phyloP scores from a whole-genome alignment of 2,113 vertebrate species.

The Pagrus major region DNA sequence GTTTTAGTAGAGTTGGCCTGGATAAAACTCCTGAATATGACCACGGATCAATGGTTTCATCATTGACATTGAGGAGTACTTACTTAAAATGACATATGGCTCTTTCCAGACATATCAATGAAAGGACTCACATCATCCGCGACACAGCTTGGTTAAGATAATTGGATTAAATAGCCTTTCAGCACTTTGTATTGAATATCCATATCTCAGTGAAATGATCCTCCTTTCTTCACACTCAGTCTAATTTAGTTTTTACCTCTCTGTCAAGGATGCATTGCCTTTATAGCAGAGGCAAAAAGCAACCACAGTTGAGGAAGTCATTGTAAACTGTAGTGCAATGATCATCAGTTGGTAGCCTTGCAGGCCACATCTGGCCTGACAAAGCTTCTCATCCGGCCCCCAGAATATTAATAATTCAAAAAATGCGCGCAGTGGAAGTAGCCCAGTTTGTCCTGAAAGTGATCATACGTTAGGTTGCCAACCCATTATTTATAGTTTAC shows the following conservation, averaged over 20 bases:
- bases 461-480: too few species aligned
- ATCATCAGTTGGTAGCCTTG: too few species aligned
- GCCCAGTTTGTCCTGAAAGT: too few species aligned
- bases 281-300: background rate
- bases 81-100: constrained; percentile 26
- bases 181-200: constrained; percentile 56
- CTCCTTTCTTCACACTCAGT: background rate
- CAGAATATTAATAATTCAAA: too few species aligned
- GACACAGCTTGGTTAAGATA: constrained; percentile 25
- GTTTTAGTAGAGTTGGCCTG: background rate
- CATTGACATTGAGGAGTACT: constrained; percentile 16
- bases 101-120: constrained; percentile 10
- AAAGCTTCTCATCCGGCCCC: too few species aligned
- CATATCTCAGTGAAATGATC: constrained; percentile 40
- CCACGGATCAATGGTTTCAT: constrained; percentile 18
- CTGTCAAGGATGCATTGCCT: background rate
- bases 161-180: constrained; percentile 46
- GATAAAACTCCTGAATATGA: background rate
- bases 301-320: background rate
- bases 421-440: too few species aligned
- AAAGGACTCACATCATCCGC: constrained; percentile 14
- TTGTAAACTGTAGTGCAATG: too few species aligned
- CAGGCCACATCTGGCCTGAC: too few species aligned
- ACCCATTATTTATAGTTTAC: too few species aligned
- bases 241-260: background rate